phyloP scores from a whole-genome alignment of 2,113 vertebrate genomes.

The Pardalotus punctatus region DNA sequence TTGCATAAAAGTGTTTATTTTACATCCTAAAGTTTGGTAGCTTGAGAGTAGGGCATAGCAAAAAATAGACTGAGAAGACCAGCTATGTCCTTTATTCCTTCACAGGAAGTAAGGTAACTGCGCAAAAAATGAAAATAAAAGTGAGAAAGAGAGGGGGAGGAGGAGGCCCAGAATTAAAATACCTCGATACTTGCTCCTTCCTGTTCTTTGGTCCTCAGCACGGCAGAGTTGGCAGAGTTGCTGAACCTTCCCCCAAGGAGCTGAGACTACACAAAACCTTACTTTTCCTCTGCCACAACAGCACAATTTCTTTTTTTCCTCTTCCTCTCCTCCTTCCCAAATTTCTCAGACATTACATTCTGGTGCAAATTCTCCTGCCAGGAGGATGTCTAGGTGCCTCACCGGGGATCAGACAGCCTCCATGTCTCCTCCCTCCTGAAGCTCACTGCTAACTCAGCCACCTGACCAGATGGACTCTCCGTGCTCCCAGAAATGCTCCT shows the following conservation, averaged over 20 bases:
- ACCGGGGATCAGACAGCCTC: not conserved
- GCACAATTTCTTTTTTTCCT: fast-evolving
- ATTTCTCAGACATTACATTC: not conserved
- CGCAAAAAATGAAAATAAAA: constrained; percentile 28
- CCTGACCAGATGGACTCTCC: not conserved
- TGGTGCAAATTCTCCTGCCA: not conserved
- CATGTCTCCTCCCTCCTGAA: fast-evolving
- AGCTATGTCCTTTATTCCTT: not conserved
- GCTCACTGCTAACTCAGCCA: not conserved
- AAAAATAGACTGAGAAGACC: not conserved
- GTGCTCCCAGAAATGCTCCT: not conserved
- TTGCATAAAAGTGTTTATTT: not conserved
- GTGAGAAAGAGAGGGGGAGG: not conserved
- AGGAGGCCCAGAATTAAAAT: not conserved
- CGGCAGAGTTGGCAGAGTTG: not conserved
- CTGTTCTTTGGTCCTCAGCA: not conserved
- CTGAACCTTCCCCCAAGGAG: not conserved
- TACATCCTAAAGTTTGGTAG: not conserved
- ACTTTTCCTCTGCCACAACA: not conserved
- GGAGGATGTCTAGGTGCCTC: not conserved
- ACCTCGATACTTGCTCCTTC: not conserved
- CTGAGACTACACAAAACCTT: not conserved
- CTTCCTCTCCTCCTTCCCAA: not conserved
- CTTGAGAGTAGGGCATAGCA: not conserved
- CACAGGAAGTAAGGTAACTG: not conserved